Conservation (phyloP, 1,140 invertebrate genomes). For the Scaptomyza pallida region DNA sequence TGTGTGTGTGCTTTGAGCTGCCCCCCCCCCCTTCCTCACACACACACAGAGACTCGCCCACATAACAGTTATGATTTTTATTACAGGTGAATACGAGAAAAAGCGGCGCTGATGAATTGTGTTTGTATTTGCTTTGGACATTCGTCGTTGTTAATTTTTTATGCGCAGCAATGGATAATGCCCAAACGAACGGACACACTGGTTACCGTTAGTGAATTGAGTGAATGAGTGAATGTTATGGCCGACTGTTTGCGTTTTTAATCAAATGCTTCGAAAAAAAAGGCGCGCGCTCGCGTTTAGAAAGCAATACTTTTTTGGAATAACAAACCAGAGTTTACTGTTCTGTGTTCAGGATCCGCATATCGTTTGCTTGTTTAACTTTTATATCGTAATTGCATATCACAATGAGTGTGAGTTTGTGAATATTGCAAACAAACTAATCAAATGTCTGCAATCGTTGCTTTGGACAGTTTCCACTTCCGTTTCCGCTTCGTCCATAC, state of each 20-base stretch:
- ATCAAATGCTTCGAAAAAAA: conserved; percentile 64
- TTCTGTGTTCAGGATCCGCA: neutral
- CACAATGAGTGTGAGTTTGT: conserved; percentile 18
- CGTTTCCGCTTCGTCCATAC: conserved; percentile 46
- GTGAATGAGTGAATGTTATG: too few relatives aligned
- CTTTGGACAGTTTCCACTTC: conserved; percentile 50
- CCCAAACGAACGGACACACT: neutral
- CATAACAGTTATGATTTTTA: conserved; percentile 75
- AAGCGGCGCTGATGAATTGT: conserved; percentile 67
- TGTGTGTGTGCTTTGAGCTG: neutral
- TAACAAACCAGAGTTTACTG: neutral
- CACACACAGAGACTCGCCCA: neutral
- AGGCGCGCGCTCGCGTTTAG: conserved; percentile 27
- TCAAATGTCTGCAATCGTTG: conserved; percentile 74
- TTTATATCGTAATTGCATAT: conserved; percentile 82
- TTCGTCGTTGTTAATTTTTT: conserved; percentile 72
- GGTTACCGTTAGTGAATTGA: neutral
- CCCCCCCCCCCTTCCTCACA: conserved; percentile 13
- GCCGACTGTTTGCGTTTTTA: conserved; percentile 74
- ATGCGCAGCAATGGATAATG: conserved; percentile 51
- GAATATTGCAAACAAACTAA: conserved; percentile 65
- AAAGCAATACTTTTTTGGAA: conserved; percentile 19
- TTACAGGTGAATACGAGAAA: conserved; percentile 62
- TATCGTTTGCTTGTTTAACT: conserved; percentile 73
- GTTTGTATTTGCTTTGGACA: conserved; percentile 62